phyloP scores from a whole-genome alignment of 2,888 invertebrate genomes.

The Agrypnus murinus region DNA sequence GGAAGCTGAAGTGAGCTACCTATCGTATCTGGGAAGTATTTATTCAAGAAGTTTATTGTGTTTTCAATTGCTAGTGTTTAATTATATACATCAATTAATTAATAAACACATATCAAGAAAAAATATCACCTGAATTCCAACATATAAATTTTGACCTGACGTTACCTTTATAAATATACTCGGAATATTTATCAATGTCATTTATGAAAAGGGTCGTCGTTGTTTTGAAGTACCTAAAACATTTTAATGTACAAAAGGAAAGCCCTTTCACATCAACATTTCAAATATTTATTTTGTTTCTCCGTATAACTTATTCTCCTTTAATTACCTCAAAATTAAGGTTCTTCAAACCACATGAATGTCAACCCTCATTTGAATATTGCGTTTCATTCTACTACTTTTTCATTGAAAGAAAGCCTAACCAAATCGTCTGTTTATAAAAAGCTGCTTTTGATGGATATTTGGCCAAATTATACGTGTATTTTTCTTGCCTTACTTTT shows the following conservation, averaged over 20 bases:
- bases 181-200: slow-evolving; percentile 9
- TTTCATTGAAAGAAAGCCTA: too few relatives aligned
- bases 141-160: not conserved
- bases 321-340: slow-evolving; percentile 1
- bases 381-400: not conserved
- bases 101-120: too few relatives aligned
- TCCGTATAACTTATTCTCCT: slow-evolving; percentile 2
- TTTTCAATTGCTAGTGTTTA: too few relatives aligned
- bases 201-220: not conserved
- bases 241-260: slow-evolving; percentile 6
- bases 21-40: too few relatives aligned
- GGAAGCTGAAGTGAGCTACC: too few relatives aligned
- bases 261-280: not conserved
- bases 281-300: slow-evolving; percentile 5
- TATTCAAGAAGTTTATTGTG: too few relatives aligned
- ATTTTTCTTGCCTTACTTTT: too few relatives aligned
- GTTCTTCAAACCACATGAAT: not conserved
- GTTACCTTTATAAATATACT: not conserved
- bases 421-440: too few relatives aligned
- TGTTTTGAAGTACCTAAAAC: not conserved
- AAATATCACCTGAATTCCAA: too few relatives aligned
- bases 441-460: too few relatives aligned
- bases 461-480: too few relatives aligned
- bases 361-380: slow-evolving; percentile 2
- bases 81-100: too few relatives aligned